Evolutionary conservation across 2,888 invertebrate species (phyloP).

Genomic region (Drepanosiphum platanoidis): DNA sequence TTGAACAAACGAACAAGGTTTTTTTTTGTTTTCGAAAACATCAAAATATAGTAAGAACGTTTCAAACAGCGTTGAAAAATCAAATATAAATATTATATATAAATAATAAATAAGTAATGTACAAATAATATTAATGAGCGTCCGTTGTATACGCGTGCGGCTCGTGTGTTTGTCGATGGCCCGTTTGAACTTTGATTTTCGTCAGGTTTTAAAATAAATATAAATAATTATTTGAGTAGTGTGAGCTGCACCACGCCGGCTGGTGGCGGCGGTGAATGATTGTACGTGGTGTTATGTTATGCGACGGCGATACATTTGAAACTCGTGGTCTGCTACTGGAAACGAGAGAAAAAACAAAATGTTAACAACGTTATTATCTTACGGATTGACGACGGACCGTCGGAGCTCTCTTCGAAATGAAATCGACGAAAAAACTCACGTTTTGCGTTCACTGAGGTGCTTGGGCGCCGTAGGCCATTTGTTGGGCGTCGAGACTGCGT

Average conservation of each 20-base stretch:
- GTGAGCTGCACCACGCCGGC: not conserved
- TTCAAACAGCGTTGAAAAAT: constrained; percentile 28
- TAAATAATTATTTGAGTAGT: not conserved
- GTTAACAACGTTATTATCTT: not conserved
- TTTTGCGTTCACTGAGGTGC: constrained; percentile 68
- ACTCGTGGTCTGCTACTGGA: not conserved
- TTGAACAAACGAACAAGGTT: constrained; percentile 24
- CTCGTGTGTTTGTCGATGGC: constrained; percentile 26
- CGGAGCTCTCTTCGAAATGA: no score
- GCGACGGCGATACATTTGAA: not conserved
- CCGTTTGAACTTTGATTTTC: constrained; percentile 53
- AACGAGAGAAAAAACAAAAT: not conserved
- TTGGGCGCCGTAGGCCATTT: constrained; percentile 82
- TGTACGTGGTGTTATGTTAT: not conserved
- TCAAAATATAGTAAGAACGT: constrained; percentile 45
- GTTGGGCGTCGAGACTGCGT: constrained; percentile 74
- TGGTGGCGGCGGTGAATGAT: no score
- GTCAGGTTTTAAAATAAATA: constrained; percentile 26
- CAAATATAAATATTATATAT: constrained; percentile 53
- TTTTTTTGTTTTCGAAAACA: constrained; percentile 45
- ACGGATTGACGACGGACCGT: not conserved
- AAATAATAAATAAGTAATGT: constrained; percentile 61
- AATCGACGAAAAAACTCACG: constrained; percentile 38
- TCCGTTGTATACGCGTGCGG: not conserved
- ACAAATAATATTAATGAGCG: constrained; percentile 57